Evolutionary conservation across 2,888 invertebrate species (phyloP).

Genomic region (Prosapia bicincta): DNA sequence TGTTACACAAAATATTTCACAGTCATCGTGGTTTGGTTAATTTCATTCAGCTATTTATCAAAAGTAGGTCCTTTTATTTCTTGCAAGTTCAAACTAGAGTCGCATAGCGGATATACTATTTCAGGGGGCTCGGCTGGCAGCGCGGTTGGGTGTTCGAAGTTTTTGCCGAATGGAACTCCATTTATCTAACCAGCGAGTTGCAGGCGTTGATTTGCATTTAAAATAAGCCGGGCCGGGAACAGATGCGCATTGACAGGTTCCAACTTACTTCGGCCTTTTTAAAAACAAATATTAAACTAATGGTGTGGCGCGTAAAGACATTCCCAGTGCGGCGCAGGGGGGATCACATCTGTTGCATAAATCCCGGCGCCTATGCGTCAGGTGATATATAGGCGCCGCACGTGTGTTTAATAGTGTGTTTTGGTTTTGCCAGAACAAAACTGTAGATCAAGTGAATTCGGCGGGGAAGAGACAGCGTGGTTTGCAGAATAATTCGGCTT

Average conservation of each 20-base stretch:
- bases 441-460: not conserved
- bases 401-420: not conserved
- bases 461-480: not conserved
- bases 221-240: not conserved
- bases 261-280: not conserved
- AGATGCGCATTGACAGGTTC: not conserved
- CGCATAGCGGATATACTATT: no score
- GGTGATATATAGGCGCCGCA: not conserved
- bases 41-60: no score
- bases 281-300: slow-evolving; percentile 2
- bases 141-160: no score
- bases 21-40: no score
- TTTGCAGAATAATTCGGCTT: not conserved
- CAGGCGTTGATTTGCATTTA: not conserved
- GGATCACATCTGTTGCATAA: not conserved
- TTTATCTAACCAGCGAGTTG: not conserved
- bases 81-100: no score
- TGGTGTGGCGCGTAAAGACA: not conserved
- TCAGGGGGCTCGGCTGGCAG: no score
- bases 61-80: no score
- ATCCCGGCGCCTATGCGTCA: not conserved
- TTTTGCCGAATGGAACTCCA: no score
- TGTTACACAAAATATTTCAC: no score
- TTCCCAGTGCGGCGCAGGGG: not conserved
- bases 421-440: not conserved